phyloP scores from a whole-genome alignment of 2,888 invertebrate species.

The Neoaliturus tenellus region DNA sequence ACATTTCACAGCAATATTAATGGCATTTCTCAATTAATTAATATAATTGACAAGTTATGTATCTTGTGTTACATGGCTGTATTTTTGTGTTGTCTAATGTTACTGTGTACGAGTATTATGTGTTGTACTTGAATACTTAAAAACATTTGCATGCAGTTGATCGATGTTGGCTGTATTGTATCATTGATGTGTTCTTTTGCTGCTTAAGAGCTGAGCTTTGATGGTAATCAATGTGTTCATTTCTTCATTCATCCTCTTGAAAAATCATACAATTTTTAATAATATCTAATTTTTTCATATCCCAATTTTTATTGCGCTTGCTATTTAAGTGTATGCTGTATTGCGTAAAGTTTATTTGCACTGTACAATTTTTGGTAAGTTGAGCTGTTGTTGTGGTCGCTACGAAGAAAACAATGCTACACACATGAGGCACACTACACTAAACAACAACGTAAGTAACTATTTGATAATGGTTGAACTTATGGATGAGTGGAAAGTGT shows the following conservation, averaged over 20 bases:
- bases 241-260: not conserved
- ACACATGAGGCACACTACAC: conserved; percentile 23
- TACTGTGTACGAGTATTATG: not conserved
- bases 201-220: conserved; percentile 22
- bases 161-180: conserved; percentile 4
- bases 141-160: not conserved
- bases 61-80: too few species aligned
- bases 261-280: not conserved
- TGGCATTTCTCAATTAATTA: too few species aligned
- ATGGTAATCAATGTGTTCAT: not conserved
- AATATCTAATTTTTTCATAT: not conserved
- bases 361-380: not conserved
- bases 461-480: not conserved
- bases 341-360: not conserved
- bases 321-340: not conserved
- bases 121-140: too few species aligned
- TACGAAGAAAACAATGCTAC: not conserved
- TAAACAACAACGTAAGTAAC: conserved; percentile 16
- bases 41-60: too few species aligned
- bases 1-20: too few species aligned
- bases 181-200: not conserved
- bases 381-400: not conserved
- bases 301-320: not conserved
- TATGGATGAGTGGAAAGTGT: not conserved
- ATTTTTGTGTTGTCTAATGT: too few species aligned